Conservation (phyloP, 2,888 invertebrate genomes). For the Agrochola macilenta region DNA sequence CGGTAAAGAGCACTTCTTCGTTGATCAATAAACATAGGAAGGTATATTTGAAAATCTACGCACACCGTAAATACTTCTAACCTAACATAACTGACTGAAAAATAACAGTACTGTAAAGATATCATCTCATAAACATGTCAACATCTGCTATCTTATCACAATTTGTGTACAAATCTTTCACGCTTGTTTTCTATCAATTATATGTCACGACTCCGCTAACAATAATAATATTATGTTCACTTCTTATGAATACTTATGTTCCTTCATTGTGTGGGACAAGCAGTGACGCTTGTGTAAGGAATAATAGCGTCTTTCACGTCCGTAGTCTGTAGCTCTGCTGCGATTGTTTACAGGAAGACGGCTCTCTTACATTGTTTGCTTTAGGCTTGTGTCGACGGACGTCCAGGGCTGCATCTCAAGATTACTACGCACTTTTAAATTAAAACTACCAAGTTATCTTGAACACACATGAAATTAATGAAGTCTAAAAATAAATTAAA, state of each 20-base stretch:
- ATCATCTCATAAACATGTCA: slow-evolving; percentile 30
- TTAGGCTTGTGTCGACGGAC: slow-evolving; percentile 40
- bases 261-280: slow-evolving; percentile 48
- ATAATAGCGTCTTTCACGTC: slow-evolving; percentile 60
- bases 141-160: slow-evolving; percentile 55
- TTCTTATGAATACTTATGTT: slow-evolving; percentile 34
- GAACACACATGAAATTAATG: background rate
- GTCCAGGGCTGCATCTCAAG: slow-evolving; percentile 47
- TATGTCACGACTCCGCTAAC: slow-evolving; percentile 65
- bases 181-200: slow-evolving; percentile 57
- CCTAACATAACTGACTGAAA: slow-evolving; percentile 19
- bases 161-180: slow-evolving; percentile 48
- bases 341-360: slow-evolving; percentile 60
- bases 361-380: slow-evolving; percentile 59
- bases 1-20: background rate
- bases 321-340: slow-evolving; percentile 24
- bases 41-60: background rate
- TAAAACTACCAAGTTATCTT: slow-evolving; percentile 2
- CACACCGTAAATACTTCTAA: slow-evolving; percentile 13
- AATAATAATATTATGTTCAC: slow-evolving; percentile 38
- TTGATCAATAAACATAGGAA: background rate
- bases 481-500: background rate
- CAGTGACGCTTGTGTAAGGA: slow-evolving; percentile 37
- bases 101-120: slow-evolving; percentile 24
- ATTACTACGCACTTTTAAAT: slow-evolving; percentile 6